Conservation (phyloP, 2,113 vertebrate genomes). For the Petrocephalus zakoni region DNA sequence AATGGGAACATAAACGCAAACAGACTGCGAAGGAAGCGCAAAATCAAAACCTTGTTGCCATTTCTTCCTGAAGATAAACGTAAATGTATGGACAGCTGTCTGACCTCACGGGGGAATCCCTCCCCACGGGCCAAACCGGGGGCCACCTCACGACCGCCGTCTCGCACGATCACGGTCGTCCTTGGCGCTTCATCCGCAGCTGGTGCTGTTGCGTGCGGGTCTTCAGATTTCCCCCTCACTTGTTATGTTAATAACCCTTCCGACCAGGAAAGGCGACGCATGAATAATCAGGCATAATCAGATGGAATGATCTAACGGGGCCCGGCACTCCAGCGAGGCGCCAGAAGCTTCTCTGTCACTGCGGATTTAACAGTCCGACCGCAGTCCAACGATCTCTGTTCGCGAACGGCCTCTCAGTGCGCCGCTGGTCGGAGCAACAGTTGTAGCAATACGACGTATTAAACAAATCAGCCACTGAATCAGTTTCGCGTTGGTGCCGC, state of each 20-base stretch:
- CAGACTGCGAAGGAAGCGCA: not conserved
- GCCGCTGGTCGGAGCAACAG: not conserved
- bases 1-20: not conserved
- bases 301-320: conserved; percentile 5
- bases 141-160: not conserved
- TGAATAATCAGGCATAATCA: conserved; percentile 4
- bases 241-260: conserved; percentile 4
- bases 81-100: not conserved
- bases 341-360: not conserved
- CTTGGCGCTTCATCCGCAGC: not conserved
- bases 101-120: not conserved
- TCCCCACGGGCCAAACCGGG: not conserved
- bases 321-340: not conserved
- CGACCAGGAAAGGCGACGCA: not conserved
- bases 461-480: not conserved
- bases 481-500: not conserved
- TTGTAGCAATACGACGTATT: not conserved
- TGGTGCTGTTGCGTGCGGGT: not conserved
- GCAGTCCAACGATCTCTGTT: not conserved
- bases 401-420: not conserved
- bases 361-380: not conserved
- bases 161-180: not conserved
- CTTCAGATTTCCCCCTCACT: not conserved
- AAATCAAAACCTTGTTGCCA: not conserved
- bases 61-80: not conserved